phyloP scores from a whole-genome alignment of 1,140 invertebrate genomes.

The Macrobrachium rosenbergii region DNA sequence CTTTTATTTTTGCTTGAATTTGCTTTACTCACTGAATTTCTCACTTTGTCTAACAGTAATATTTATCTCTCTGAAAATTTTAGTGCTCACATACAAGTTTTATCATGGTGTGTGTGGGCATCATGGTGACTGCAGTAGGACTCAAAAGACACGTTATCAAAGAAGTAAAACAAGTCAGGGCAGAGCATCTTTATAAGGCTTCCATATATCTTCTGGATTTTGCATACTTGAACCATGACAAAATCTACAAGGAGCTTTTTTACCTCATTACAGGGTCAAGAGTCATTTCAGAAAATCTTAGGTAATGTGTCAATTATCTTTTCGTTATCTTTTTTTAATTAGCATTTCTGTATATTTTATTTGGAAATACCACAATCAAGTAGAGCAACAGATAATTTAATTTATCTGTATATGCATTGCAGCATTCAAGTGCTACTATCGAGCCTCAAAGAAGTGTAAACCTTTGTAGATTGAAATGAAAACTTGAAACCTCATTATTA shows the following conservation, averaged over 20 bases:
- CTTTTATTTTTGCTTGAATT: no score
- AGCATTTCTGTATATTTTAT: not conserved
- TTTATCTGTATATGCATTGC: no score
- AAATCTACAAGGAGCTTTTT: not conserved
- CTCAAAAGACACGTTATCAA: not conserved
- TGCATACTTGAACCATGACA: constrained; percentile 15
- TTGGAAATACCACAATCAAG: not conserved
- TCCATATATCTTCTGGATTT: not conserved
- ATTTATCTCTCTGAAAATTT: no score
- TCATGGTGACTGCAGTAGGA: not conserved
- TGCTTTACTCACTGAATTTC: no score
- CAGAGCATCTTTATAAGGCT: constrained; percentile 1
- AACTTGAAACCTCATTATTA: no score
- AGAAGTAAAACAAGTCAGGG: not conserved
- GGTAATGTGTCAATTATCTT: not conserved
- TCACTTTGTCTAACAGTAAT: no score
- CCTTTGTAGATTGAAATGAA: no score
- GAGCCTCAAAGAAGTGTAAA: no score
- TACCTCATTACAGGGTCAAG: not conserved
- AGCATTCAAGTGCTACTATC: no score
- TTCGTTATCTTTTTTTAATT: not conserved
- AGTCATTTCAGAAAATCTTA: not conserved
- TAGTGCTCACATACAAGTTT: no score
- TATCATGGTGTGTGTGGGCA: no score
- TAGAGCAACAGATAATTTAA: no score